phyloP scores from a whole-genome alignment of 2,797 vertebrate species.

The Neopelma chrysocephalum region DNA sequence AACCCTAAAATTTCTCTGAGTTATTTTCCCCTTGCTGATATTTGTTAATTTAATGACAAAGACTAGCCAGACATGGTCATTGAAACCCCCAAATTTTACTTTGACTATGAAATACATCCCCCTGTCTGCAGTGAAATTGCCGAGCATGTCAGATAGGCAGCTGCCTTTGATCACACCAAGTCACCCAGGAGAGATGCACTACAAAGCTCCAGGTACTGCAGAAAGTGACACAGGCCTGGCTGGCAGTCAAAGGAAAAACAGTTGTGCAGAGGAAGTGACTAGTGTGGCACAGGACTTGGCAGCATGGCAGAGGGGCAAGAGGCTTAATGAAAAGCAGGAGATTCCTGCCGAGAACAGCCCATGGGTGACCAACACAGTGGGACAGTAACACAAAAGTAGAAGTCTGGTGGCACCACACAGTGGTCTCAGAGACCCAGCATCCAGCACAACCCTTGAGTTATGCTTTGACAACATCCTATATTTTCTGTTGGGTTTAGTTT shows the following conservation, averaged over 20 bases:
- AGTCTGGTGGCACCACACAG: neutral
- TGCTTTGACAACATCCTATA: neutral
- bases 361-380: fast-evolving
- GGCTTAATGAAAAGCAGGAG: neutral
- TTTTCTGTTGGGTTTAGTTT: neutral
- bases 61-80: neutral
- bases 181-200: neutral
- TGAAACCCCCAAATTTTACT: slow-evolving; percentile 37
- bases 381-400: neutral
- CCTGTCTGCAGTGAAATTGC: neutral
- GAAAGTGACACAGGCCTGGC: neutral
- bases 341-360: fast-evolving
- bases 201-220: slow-evolving; percentile 32
- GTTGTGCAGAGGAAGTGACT: neutral
- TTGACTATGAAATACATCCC: neutral
- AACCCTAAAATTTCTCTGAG: neutral
- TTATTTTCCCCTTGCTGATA: slow-evolving; percentile 10
- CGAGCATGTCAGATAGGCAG: neutral
- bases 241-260: neutral
- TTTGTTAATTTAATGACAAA: slow-evolving; percentile 42
- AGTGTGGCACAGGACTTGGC: neutral
- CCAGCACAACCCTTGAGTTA: neutral
- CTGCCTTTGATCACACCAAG: slow-evolving; percentile 44
- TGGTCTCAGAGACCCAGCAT: neutral
- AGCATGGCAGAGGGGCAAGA: neutral